A percentile compares a stretch with the other conserved stretches of the same genome.
Evolutionary conservation across 1,140 invertebrate species (phyloP).

Genomic region (Phymastichus coffea): DNA sequence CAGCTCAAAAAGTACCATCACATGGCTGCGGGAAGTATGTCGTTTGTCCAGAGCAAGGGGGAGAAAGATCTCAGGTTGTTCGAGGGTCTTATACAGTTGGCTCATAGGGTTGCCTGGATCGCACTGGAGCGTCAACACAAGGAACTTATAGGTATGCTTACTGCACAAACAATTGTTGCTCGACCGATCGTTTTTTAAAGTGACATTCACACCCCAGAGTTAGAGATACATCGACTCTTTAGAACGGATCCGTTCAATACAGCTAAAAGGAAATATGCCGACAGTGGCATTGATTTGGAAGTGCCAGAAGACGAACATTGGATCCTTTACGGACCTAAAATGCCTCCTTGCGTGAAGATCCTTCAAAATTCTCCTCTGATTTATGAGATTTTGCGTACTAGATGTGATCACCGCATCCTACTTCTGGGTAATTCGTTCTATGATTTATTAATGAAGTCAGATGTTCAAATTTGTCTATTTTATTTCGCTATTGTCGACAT

Average conservation of each 20-base stretch:
- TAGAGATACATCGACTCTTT: constrained; percentile 62
- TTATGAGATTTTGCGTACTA: constrained; percentile 36
- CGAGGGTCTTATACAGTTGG: constrained; percentile 61
- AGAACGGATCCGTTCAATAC: constrained; percentile 62
- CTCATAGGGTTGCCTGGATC: constrained; percentile 65
- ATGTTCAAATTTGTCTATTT: too few species aligned
- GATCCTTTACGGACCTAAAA: constrained; percentile 42
- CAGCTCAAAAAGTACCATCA: constrained; percentile 61
- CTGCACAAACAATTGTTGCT: too few species aligned
- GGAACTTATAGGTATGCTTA: constrained; percentile 58
- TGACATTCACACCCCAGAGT: constrained; percentile 47
- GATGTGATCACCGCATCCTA: constrained; percentile 42
- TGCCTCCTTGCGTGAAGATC: constrained; percentile 36
- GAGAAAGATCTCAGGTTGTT: constrained; percentile 63
- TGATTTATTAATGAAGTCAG: background rate
- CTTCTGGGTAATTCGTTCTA: constrained; percentile 35
- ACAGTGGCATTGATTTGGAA: constrained; percentile 27
- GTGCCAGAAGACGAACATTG: constrained; percentile 39
- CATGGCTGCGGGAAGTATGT: constrained; percentile 56
- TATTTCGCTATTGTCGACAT: too few species aligned
- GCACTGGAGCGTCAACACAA: constrained; percentile 60
- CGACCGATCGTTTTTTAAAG: too few species aligned
- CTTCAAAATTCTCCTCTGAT: constrained; percentile 42
- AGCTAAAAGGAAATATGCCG: constrained; percentile 34
- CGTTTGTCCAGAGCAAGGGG: constrained; percentile 54